Percentiles rank a stretch among this genome's conserved stretches.
Evolutionary conservation across 2,797 vertebrate genomes (phyloP).

Genomic region (Lagocephalus sceleratus): DNA sequence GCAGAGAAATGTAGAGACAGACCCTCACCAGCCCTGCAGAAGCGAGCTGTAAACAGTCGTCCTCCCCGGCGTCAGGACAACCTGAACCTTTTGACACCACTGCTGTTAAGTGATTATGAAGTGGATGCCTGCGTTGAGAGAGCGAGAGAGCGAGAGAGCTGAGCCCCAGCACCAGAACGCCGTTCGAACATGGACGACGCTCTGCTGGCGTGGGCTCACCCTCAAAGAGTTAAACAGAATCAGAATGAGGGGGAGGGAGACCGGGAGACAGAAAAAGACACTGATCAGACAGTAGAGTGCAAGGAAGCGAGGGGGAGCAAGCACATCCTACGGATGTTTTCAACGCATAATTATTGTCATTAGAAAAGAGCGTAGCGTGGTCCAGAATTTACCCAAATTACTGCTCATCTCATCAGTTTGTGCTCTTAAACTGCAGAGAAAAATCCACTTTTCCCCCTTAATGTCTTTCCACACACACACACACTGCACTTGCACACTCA

Average conservation of each 20-base stretch:
- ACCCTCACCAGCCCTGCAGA: background rate
- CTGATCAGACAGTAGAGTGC: slow-evolving; percentile 39
- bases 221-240: slow-evolving; percentile 6
- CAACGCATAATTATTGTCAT: slow-evolving; percentile 65
- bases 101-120: too few relatives aligned
- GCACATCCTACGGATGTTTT: slow-evolving; percentile 58
- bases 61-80: too few relatives aligned
- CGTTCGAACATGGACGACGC: too few relatives aligned
- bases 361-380: slow-evolving; percentile 41
- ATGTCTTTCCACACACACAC: slow-evolving; percentile 39
- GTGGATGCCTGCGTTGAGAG: too few relatives aligned
- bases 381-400: slow-evolving; percentile 63
- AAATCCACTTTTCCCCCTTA: slow-evolving; percentile 17
- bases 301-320: slow-evolving; percentile 11
- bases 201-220: too few relatives aligned
- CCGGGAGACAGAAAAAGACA: slow-evolving; percentile 24
- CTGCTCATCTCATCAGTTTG: slow-evolving; percentile 33
- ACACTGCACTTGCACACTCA: slow-evolving; percentile 17
- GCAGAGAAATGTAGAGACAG: slow-evolving; percentile 8
- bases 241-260: slow-evolving; percentile 2
- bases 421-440: slow-evolving; percentile 19
- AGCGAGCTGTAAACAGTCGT: too few relatives aligned
- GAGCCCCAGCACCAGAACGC: too few relatives aligned
- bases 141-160: too few relatives aligned
- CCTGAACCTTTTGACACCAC: too few relatives aligned